Percentiles rank a stretch among this genome's conserved stretches.
These are phyloP conservation scores for Zoroaster sp. DNA, from an alignment of 53 echinoderm and acorn worm genomes.

Conservation along the genomic window DNA sequence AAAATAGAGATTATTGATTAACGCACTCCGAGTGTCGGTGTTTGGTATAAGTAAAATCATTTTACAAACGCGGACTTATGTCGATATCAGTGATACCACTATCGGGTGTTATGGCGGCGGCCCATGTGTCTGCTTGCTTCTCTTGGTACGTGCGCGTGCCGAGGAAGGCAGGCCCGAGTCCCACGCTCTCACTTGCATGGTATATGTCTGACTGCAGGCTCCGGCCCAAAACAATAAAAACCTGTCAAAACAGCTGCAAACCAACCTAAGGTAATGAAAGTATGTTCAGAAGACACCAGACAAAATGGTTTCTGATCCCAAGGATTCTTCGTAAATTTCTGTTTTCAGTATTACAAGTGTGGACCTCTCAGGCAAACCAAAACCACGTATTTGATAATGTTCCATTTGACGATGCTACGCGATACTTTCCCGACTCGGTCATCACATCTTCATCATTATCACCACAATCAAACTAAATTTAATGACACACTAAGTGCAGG, in stretches of 20 bases:
- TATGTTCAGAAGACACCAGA: not conserved
- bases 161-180: not conserved
- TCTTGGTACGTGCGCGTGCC: not conserved
- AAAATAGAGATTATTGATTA: slow-evolving; percentile 65
- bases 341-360: not conserved
- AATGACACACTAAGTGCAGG: slow-evolving; percentile 55
- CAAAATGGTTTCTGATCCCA: not conserved
- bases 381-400: not conserved
- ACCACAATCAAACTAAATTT: slow-evolving; percentile 50
- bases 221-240: not conserved
- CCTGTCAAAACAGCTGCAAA: slow-evolving; percentile 15
- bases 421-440: not conserved
- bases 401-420: not conserved
- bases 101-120: not conserved
- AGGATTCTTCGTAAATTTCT: not conserved
- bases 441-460: slow-evolving; percentile 2
- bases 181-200: not conserved
- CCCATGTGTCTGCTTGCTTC: not conserved
- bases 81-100: slow-evolving; percentile 6
- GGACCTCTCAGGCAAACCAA: not conserved
- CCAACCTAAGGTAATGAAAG: not conserved
- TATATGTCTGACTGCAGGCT: not conserved
- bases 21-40: slow-evolving; percentile 37
- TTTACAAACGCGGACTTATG: slow-evolving; percentile 21
- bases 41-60: slow-evolving; percentile 46